Base-by-base conservation (phyloP, 2,888 invertebrate genomes). In the Halictus ligatus region DNA sequence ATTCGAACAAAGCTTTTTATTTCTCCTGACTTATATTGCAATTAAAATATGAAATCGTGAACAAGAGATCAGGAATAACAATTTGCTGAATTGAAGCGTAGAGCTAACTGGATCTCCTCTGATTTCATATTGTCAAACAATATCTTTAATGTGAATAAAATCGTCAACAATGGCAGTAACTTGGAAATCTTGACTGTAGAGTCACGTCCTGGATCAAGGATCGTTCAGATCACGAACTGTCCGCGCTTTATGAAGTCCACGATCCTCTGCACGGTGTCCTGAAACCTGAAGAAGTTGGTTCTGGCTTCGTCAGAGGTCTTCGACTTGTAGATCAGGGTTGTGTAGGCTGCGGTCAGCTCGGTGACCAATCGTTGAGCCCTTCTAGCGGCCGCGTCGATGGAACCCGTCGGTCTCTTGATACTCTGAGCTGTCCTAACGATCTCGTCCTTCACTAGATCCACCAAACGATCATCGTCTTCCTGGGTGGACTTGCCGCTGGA, bases 321-420 rank as follows among this genome's bases (percentile, higher is more conserved):
- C 6, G 94, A 91, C n/a, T 88, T 90, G 67, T 93, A 93, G 81
- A 94, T 93, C 3, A 92, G 92, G 25, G 84, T 89, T 0, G 92
- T 92, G 80, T 94, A 94, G 1, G 94, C 92, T 4, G 89, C 84
- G 0, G 94, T 94, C 73, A 93, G 84, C 48, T 93, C 92, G 48
- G 92, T 89, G 7, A 94, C 92, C 69, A 92, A 85, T 54, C 79
- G 85, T 54, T 92, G 92, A 3, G 94, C 94, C 58, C 91, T 91
- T 78, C 79, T 88, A 7, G 91, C 91, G 0, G 91, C 93, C 7
- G 90, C 88, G 40, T 93, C 92, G 75, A 93, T 88, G n/a, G 92
- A 90, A 29, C 85, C 87, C 18, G 87, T 77, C 4, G 90, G 89
- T n/a, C 90, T 86, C 74, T 88, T 89, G 50, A 88, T 87, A 43